Evolutionary conservation across 2,797 vertebrate species (phyloP).

Genomic region (Paedocypris micromegethes): DNA sequence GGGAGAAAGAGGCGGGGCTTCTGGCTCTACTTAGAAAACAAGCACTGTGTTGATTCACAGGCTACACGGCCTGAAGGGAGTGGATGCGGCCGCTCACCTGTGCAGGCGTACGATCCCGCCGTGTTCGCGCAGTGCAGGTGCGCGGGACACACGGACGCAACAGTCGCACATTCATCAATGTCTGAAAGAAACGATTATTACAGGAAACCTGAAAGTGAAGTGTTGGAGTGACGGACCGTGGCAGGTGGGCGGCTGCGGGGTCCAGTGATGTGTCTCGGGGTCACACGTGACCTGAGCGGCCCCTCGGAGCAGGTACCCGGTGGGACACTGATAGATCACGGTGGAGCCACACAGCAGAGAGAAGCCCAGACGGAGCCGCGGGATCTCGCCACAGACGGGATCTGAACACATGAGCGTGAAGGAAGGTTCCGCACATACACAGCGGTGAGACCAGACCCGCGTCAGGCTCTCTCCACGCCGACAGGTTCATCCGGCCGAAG

Average conservation of each 20-base stretch:
- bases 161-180: constrained; percentile 66
- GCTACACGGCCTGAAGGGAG: background rate
- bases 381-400: constrained; percentile 65
- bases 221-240: constrained; percentile 55
- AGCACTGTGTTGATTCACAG: background rate
- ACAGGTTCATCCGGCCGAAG: constrained; percentile 64
- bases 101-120: constrained; percentile 66
- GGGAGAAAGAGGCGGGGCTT: constrained; percentile 46
- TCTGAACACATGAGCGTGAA: constrained; percentile 52
- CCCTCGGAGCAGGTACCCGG: constrained; percentile 65
- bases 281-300: constrained; percentile 68
- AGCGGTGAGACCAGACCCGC: constrained; percentile 48
- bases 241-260: constrained; percentile 64
- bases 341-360: constrained; percentile 63
- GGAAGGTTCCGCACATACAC: background rate
- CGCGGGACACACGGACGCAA: constrained; percentile 55
- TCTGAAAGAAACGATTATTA: constrained; percentile 54
- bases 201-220: background rate
- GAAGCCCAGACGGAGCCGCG: constrained; percentile 63
- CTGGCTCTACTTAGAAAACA: constrained; percentile 47
- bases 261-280: constrained; percentile 62
- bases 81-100: constrained; percentile 56
- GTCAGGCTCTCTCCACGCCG: constrained; percentile 67
- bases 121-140: constrained; percentile 63
- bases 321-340: constrained; percentile 67